Conservation (phyloP, 2,888 invertebrate species). For the Pelosia muscerda region DNA sequence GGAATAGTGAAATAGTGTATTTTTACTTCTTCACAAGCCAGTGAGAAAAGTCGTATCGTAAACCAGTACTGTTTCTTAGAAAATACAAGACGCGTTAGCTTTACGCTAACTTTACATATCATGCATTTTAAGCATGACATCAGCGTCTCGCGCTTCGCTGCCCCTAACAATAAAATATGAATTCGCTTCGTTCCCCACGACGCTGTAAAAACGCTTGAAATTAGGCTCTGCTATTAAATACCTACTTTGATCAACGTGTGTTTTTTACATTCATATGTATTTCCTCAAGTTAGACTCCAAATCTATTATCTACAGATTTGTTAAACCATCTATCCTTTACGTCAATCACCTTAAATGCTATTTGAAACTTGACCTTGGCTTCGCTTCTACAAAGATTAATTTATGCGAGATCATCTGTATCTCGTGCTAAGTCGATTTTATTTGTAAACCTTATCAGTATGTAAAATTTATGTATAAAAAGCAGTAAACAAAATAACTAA, state of each 20-base stretch:
- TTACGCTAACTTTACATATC: conserved; percentile 54
- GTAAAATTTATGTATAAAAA: conserved; percentile 31
- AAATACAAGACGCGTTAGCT: conserved; percentile 47
- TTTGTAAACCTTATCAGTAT: conserved; percentile 24
- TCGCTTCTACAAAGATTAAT: neutral
- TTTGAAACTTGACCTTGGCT: conserved; percentile 4
- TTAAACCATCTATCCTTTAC: neutral
- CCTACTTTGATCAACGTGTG: conserved; percentile 30
- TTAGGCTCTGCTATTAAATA: conserved; percentile 49
- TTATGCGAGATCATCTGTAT: neutral
- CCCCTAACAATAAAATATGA: conserved; percentile 61
- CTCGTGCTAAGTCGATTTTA: neutral
- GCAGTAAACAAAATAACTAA: conserved; percentile 36
- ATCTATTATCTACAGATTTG: neutral
- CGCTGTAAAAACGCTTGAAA: conserved; percentile 51
- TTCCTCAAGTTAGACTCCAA: conserved; percentile 13
- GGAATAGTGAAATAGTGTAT: conserved; percentile 11
- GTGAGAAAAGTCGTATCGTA: conserved; percentile 39
- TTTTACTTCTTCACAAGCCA: conserved; percentile 20
- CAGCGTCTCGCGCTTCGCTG: conserved; percentile 67
- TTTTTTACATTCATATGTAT: conserved; percentile 28
- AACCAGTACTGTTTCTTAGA: conserved; percentile 51
- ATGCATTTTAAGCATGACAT: conserved; percentile 63
- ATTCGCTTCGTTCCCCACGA: conserved; percentile 58
- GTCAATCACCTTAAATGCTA: neutral